Percentiles rank a stretch among this genome's conserved stretches.
These are phyloP conservation scores for Delichon dasypus DNA, from an alignment of 2,797 vertebrate species.

Conservation along the genomic window DNA sequence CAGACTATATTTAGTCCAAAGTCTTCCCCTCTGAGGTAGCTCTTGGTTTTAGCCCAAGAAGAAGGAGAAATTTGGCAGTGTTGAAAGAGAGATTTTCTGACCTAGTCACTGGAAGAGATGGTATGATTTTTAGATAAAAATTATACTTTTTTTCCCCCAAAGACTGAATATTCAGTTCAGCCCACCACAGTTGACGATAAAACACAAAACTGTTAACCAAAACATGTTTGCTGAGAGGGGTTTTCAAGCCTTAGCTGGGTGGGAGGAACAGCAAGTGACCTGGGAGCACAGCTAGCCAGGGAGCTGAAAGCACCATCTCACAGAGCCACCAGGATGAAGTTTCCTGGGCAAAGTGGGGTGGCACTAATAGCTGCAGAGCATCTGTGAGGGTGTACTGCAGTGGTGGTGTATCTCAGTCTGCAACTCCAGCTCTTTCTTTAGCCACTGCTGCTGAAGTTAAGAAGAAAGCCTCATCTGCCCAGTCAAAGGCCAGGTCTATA, in stretches of 20 bases:
- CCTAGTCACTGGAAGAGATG: background rate
- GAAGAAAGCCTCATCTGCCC: background rate
- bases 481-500: background rate
- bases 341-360: background rate
- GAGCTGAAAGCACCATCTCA: background rate
- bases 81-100: constrained; percentile 13
- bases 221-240: background rate
- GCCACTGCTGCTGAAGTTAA: background rate
- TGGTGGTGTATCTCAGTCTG: background rate
- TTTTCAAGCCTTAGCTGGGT: background rate
- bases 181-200: background rate
- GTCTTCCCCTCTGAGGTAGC: background rate
- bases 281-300: background rate
- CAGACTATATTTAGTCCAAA: constrained; percentile 1
- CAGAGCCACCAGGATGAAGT: background rate
- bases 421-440: background rate
- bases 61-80: background rate
- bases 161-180: background rate
- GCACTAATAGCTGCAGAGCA: background rate
- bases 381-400: background rate
- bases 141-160: background rate
- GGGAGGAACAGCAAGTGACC: background rate
- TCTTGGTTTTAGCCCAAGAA: background rate
- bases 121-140: background rate
- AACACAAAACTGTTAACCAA: background rate